phyloP scores from a whole-genome alignment of 2,113 vertebrate genomes.

The Forbesichthys agassizii region DNA sequence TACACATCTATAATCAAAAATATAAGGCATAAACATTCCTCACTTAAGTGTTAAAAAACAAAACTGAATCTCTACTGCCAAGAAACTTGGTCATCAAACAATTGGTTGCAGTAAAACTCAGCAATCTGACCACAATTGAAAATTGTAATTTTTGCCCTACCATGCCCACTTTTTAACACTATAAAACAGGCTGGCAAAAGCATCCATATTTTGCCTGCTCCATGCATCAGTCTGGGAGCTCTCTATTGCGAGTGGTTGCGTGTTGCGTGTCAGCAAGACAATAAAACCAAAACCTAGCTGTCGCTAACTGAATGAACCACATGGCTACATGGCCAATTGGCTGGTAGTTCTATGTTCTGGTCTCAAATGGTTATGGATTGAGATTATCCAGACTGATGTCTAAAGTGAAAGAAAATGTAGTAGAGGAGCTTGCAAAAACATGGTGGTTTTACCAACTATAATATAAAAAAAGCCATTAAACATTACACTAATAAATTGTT shows the following conservation, averaged over 20 bases:
- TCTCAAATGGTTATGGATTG: too few species aligned
- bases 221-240: neutral
- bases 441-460: too few species aligned
- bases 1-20: conserved; percentile 36
- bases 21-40: conserved; percentile 43
- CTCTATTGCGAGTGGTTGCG: too few species aligned
- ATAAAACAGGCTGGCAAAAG: neutral
- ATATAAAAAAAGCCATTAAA: neutral
- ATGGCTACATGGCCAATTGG: too few species aligned
- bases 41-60: conserved; percentile 24
- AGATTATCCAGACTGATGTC: too few species aligned
- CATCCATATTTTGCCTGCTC: conserved; percentile 19
- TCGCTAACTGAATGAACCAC: too few species aligned
- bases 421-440: too few species aligned
- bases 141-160: neutral
- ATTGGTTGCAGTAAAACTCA: conserved; percentile 24
- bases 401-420: too few species aligned
- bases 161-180: neutral
- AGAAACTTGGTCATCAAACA: conserved; percentile 2
- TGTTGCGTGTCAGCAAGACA: too few species aligned
- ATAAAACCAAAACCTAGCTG: too few species aligned
- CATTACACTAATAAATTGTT: neutral
- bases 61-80: conserved; percentile 36
- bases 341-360: too few species aligned
- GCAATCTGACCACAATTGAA: neutral